Conservation (phyloP, 2,888 invertebrate genomes). For the Drosophila koepferae region DNA sequence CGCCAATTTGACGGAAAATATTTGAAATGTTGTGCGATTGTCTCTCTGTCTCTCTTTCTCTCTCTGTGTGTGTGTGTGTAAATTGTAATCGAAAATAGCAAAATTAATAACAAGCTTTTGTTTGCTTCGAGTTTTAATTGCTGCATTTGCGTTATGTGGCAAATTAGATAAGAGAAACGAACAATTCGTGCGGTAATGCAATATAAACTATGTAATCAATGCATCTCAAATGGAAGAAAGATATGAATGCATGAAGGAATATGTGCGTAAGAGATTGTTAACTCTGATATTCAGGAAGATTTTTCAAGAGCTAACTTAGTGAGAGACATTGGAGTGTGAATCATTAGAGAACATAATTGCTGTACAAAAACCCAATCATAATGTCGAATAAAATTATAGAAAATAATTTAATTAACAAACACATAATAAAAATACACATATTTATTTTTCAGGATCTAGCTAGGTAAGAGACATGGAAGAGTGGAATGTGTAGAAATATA, state of each 20-base stretch:
- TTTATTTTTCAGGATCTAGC: no score
- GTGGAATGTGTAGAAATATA: no score
- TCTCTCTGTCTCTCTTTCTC: slow-evolving; percentile 11
- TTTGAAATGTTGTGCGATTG: slow-evolving; percentile 38
- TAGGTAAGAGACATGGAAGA: no score
- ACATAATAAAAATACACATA: no score
- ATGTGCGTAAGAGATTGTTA: slow-evolving; percentile 4
- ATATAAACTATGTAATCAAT: slow-evolving; percentile 35
- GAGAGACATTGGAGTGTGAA: background rate
- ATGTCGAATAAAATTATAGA: no score
- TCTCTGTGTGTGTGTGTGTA: slow-evolving; percentile 28
- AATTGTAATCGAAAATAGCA: slow-evolving; percentile 66
- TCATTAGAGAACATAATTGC: no score
- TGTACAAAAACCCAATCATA: no score
- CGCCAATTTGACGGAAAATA: slow-evolving; percentile 72
- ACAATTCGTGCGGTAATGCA: slow-evolving; percentile 48
- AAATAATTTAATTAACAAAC: no score
- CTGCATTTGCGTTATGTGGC: slow-evolving; percentile 60
- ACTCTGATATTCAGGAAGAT: background rate
- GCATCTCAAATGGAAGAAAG: background rate
- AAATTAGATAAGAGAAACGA: slow-evolving; percentile 59
- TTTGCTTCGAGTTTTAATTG: slow-evolving; percentile 61
- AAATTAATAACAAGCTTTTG: slow-evolving; percentile 65
- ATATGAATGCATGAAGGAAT: background rate
- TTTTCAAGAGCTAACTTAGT: background rate